Percentiles rank a stretch among this genome's conserved stretches.
Evolutionary conservation across 2,888 invertebrate genomes (phyloP).

Genomic region (Cantharis lateralis): DNA sequence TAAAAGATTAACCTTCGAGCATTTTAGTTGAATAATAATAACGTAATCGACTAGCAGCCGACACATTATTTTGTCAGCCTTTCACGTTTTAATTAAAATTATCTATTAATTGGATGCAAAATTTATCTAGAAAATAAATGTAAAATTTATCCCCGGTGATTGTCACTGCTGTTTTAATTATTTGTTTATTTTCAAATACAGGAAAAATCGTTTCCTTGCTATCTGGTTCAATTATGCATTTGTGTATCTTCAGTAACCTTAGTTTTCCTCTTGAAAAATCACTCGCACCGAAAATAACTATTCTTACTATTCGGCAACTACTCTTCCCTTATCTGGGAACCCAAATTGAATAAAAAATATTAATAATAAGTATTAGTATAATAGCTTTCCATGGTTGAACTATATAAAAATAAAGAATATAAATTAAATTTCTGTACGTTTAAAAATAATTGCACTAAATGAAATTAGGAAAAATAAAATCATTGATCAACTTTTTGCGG

Average conservation of each 20-base stretch:
- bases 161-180: background rate
- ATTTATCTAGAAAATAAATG: background rate
- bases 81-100: background rate
- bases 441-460: background rate
- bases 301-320: too few relatives aligned
- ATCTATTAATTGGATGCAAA: background rate
- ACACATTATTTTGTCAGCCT: background rate
- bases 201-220: background rate
- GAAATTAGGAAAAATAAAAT: conserved; percentile 10
- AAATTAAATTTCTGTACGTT: background rate
- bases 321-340: too few relatives aligned
- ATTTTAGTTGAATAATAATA: background rate
- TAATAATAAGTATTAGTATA: too few relatives aligned
- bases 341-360: too few relatives aligned
- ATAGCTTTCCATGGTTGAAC: too few relatives aligned
- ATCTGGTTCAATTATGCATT: too few relatives aligned
- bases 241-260: too few relatives aligned
- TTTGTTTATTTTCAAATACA: too few relatives aligned
- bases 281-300: too few relatives aligned
- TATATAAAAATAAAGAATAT: too few relatives aligned
- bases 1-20: background rate
- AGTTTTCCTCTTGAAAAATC: too few relatives aligned
- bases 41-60: background rate
- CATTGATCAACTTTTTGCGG: conserved; percentile 43
- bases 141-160: background rate